Conservation (phyloP, 1,140 invertebrate species). For the Microplitis mediator region DNA sequence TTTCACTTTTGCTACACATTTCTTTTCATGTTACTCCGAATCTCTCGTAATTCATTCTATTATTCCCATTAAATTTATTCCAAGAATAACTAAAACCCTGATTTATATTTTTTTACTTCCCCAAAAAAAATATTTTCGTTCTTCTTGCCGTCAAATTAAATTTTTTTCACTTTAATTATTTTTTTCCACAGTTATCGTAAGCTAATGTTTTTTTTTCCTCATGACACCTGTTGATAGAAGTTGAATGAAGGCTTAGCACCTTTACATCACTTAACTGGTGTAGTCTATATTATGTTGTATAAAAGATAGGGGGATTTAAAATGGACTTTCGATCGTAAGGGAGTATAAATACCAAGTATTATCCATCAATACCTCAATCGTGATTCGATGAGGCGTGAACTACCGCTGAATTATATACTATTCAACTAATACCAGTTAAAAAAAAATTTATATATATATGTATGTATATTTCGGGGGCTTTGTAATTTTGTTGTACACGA, state of each 20-base stretch:
- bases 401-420: constrained; percentile 18
- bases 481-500: background rate
- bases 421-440: background rate
- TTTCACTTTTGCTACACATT: background rate
- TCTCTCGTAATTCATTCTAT: background rate
- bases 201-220: background rate
- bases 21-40: background rate
- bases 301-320: background rate
- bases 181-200: background rate
- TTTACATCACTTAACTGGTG: background rate
- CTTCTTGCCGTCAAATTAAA: too few relatives aligned
- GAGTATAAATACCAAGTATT: background rate
- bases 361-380: background rate
- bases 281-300: background rate
- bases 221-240: background rate
- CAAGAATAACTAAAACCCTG: too few relatives aligned
- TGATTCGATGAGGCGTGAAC: constrained; percentile 24
- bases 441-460: background rate
- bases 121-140: too few relatives aligned
- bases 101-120: too few relatives aligned
- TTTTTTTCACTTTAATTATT: background rate
- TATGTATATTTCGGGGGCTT: constrained; percentile 2
- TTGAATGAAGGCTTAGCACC: background rate
- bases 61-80: background rate
- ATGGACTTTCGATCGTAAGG: background rate